Evolutionary conservation across 2,888 invertebrate genomes (phyloP).

Genomic region (Callyntrura sp.): DNA sequence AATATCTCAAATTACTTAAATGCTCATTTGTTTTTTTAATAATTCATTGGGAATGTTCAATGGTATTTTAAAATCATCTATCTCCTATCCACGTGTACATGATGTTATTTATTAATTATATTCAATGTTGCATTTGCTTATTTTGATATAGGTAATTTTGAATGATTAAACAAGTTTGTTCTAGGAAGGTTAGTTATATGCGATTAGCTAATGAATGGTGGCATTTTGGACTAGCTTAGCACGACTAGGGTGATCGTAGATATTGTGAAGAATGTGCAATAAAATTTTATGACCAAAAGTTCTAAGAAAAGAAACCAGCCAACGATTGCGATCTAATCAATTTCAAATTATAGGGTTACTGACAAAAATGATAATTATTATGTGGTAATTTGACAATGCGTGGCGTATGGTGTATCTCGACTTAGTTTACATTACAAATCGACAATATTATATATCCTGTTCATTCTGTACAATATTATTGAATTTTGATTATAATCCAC

Average conservation of each 20-base stretch:
- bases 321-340: conserved; percentile 28
- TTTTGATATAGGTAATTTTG: too few relatives aligned
- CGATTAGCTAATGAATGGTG: not conserved
- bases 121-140: not conserved
- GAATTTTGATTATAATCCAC: not conserved
- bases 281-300: conserved; percentile 45
- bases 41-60: not conserved
- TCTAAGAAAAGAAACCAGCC: conserved; percentile 35
- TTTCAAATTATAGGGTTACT: conserved; percentile 38
- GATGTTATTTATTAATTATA: too few relatives aligned
- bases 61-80: too few relatives aligned
- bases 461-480: not conserved
- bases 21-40: conserved; percentile 19
- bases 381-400: conserved; percentile 5
- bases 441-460: not conserved
- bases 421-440: not conserved
- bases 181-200: not conserved
- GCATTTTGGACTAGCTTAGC: not conserved
- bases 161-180: too few relatives aligned
- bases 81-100: not conserved
- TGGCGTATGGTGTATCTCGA: conserved; percentile 1
- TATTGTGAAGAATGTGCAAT: conserved; percentile 44
- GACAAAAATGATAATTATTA: not conserved
- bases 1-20: conserved; percentile 27
- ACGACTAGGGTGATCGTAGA: not conserved